Conservation (phyloP, 2,888 invertebrate species). For the Nemotelus pantherinus region DNA sequence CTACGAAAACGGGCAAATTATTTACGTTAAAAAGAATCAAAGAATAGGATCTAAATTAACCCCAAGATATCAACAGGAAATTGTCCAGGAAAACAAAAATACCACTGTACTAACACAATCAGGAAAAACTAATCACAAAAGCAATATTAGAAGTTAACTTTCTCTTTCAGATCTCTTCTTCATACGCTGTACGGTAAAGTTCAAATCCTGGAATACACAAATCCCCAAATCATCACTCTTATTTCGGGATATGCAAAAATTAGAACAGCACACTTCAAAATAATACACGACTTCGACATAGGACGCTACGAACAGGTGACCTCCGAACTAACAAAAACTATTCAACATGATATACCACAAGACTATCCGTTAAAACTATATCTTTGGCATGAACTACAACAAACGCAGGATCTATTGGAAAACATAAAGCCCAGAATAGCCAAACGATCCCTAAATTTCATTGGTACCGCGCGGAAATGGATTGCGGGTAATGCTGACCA, state of each 20-base stretch:
- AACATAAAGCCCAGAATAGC: neutral
- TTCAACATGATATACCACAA: conserved; percentile 9
- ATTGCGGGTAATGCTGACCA: conserved; percentile 37
- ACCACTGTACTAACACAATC: conserved; percentile 44
- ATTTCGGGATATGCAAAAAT: conserved; percentile 21
- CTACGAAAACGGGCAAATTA: too few species aligned
- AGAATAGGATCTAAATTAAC: too few species aligned
- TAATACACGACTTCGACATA: conserved; percentile 28
- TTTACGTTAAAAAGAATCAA: too few species aligned
- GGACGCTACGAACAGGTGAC: conserved; percentile 27
- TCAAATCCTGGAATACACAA: neutral
- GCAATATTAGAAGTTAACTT: conserved; percentile 41
- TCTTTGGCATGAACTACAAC: conserved; percentile 19
- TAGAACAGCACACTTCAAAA: conserved; percentile 14
- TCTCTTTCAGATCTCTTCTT: neutral
- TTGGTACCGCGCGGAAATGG: conserved; percentile 43
- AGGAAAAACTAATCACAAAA: conserved; percentile 47
- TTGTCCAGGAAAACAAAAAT: too few species aligned
- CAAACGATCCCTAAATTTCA: conserved; percentile 37
- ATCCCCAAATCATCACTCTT: conserved; percentile 8
- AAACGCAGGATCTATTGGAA: conserved; percentile 21
- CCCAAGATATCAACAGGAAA: too few species aligned
- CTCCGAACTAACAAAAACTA: conserved; percentile 3
- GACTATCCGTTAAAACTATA: conserved; percentile 25
- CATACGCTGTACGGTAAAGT: neutral